Percentiles rank a stretch among this genome's conserved stretches.
phyloP scores from a whole-genome alignment of 2,113 vertebrate genomes.

The Apteryx owenii region DNA sequence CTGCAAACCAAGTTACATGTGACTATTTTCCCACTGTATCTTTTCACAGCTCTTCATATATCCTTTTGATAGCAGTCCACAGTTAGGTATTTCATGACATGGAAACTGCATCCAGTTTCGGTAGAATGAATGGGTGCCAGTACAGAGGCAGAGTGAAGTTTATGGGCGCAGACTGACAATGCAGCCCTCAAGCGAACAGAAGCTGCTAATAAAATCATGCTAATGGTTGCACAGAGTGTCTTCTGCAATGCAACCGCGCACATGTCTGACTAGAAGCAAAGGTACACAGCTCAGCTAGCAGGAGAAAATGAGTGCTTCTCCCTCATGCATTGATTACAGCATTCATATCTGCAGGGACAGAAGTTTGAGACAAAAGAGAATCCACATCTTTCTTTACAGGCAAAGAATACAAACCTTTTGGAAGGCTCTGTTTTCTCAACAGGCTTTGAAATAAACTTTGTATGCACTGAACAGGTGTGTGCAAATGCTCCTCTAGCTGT shows the following conservation, averaged over 20 bases:
- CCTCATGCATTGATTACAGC: slow-evolving; percentile 18
- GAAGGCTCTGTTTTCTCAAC: background rate
- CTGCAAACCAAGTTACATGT: background rate
- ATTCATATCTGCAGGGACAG: slow-evolving; percentile 16
- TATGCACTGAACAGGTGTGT: background rate
- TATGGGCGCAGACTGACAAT: background rate
- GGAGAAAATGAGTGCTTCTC: slow-evolving; percentile 15
- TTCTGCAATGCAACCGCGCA: background rate
- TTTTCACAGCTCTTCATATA: background rate
- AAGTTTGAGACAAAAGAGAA: slow-evolving; percentile 31
- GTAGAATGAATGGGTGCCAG: background rate
- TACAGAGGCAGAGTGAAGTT: background rate
- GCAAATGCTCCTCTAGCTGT: background rate
- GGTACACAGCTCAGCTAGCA: background rate
- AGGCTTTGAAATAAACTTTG: background rate
- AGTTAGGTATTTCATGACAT: background rate
- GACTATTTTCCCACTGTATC: background rate
- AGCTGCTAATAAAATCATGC: background rate
- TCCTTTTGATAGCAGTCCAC: background rate
- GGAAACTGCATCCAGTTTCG: background rate
- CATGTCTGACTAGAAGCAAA: background rate
- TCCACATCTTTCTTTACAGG: background rate
- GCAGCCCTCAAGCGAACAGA: slow-evolving; percentile 28
- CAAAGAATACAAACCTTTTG: background rate
- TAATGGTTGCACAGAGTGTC: slow-evolving; percentile 15